Percentiles rank a stretch among this genome's conserved stretches.
Conservation (phyloP, 1,140 invertebrate species). For the Agrypnia vestita region DNA sequence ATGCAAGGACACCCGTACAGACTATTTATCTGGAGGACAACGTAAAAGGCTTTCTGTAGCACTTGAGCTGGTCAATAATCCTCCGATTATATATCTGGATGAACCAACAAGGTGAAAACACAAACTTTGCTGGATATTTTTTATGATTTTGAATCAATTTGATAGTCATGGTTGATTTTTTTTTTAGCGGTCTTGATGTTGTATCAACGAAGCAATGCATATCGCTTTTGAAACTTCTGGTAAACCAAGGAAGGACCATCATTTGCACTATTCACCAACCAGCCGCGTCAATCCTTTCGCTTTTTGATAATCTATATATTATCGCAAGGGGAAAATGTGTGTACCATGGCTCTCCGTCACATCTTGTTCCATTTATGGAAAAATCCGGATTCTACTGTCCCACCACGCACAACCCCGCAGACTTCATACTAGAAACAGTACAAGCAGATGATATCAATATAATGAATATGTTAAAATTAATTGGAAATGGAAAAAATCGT, state of each 20-base stretch:
- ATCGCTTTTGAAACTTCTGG: conserved; percentile 73
- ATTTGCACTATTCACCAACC: conserved; percentile 91
- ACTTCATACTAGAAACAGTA: conserved; percentile 69
- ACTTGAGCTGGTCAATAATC: conserved; percentile 88
- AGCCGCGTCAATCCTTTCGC: conserved; percentile 82
- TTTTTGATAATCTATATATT: conserved; percentile 75
- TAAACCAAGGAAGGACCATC: conserved; percentile 82
- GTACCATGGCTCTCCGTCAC: conserved; percentile 66
- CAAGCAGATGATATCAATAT: conserved; percentile 62
- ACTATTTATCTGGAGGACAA: conserved; percentile 89
- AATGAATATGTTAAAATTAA: conserved; percentile 66
- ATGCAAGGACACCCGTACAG: conserved; percentile 78
- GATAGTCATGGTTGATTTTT: not conserved
- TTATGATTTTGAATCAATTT: not conserved
- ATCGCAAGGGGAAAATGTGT: conserved; percentile 53
- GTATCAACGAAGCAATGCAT: conserved; percentile 81
- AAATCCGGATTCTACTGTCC: conserved; percentile 68
- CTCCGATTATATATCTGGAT: conserved; percentile 92
- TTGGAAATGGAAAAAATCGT: conserved; percentile 67
- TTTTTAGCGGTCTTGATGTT: conserved; percentile 83
- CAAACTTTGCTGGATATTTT: not conserved
- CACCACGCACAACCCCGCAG: conserved; percentile 69
- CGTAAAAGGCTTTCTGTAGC: conserved; percentile 91
- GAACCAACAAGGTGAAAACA: conserved; percentile 96
- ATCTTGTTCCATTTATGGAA: conserved; percentile 67